These are phyloP conservation scores for Synanthedon tipuliformis DNA, from an alignment of 2,888 invertebrate genomes.

Conservation along the genomic window DNA sequence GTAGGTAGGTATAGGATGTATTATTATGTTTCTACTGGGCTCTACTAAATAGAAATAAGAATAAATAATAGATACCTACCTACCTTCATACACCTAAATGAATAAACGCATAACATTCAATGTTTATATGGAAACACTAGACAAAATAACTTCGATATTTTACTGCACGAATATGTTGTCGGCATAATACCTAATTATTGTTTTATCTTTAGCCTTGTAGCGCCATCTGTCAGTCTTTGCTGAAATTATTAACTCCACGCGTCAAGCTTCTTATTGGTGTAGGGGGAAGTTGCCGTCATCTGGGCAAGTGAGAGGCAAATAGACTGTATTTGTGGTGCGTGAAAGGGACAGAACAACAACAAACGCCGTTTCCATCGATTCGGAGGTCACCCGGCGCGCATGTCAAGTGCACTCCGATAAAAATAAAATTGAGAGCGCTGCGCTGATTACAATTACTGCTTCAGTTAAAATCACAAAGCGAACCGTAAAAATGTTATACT, in stretches of 20 bases:
- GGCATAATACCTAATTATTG: too few species aligned
- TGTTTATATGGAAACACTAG: too few species aligned
- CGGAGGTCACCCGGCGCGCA: slow-evolving; percentile 52
- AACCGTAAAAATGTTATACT: too few species aligned
- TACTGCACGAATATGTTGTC: not conserved
- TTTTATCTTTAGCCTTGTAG: slow-evolving; percentile 13
- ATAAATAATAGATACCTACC: too few species aligned
- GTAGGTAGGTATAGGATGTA: too few species aligned
- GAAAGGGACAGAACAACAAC: slow-evolving; percentile 53
- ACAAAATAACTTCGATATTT: not conserved
- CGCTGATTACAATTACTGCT: slow-evolving; percentile 1
- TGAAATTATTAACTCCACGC: slow-evolving; percentile 21
- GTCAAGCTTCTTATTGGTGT: slow-evolving; percentile 28
- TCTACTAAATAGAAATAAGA: too few species aligned
- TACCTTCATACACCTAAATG: too few species aligned
- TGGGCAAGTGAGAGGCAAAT: slow-evolving; percentile 22
- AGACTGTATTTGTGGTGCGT: slow-evolving; percentile 10
- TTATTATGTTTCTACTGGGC: too few species aligned
- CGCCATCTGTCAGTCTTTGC: slow-evolving; percentile 44
- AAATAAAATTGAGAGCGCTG: slow-evolving; percentile 24
- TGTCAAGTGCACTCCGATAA: slow-evolving; percentile 41
- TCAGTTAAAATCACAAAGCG: too few species aligned
- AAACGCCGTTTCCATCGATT: slow-evolving; percentile 58
- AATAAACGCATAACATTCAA: too few species aligned
- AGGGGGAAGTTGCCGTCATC: slow-evolving; percentile 27